Conservation (phyloP, 2,888 invertebrate genomes). For the Masnerella sp. region DNA sequence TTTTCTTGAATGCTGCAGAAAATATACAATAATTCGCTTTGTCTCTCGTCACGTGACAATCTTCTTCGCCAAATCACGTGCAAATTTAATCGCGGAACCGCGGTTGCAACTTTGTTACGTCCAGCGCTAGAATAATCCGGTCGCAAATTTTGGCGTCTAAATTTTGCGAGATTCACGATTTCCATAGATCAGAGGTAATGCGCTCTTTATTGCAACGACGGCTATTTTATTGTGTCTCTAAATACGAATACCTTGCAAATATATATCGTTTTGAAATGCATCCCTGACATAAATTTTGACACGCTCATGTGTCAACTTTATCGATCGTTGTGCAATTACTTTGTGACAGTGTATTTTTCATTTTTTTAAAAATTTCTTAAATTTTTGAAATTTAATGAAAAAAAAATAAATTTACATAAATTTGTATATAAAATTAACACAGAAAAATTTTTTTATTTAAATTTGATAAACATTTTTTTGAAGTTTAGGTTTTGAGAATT, state of each 20-base stretch:
- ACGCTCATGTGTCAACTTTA: slow-evolving; percentile 1
- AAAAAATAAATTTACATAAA: too few relatives aligned
- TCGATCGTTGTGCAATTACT: slow-evolving; percentile 1
- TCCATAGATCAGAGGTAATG: too few relatives aligned
- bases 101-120: slow-evolving; percentile 4
- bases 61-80: slow-evolving; percentile 30
- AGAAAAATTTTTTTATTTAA: too few relatives aligned
- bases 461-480: too few relatives aligned
- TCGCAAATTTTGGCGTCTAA: too few relatives aligned
- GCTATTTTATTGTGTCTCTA: slow-evolving; percentile 16
- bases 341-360: background rate
- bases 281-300: slow-evolving; percentile 21
- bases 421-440: too few relatives aligned
- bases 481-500: too few relatives aligned
- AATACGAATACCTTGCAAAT: slow-evolving; percentile 14
- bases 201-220: slow-evolving; percentile 3
- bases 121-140: too few relatives aligned
- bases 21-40: background rate
- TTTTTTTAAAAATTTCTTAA: too few relatives aligned
- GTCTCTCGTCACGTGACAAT: slow-evolving; percentile 13
- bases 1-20: too few relatives aligned
- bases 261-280: slow-evolving; percentile 17
- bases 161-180: too few relatives aligned
- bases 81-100: slow-evolving; percentile 40
- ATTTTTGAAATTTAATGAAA: too few relatives aligned